phyloP scores from a whole-genome alignment of 1,140 invertebrate species.

The Physella acuta region DNA sequence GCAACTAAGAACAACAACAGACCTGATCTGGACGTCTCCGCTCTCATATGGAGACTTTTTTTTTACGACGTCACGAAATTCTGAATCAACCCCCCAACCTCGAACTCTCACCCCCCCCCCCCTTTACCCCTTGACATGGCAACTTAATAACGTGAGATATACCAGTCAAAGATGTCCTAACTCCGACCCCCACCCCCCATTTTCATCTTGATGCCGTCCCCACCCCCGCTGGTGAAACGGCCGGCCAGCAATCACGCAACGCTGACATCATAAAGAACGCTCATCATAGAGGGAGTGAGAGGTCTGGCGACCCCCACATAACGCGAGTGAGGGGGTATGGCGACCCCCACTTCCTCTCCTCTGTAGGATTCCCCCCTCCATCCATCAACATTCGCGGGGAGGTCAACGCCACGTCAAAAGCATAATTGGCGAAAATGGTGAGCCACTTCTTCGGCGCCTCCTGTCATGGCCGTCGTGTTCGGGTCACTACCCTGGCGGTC shows the following conservation, averaged over 20 bases:
- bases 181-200: background rate
- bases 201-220: background rate
- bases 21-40: too few relatives aligned
- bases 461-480: slow-evolving; percentile 15
- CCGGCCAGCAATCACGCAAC: slow-evolving; percentile 7
- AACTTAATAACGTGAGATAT: too few relatives aligned
- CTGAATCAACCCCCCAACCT: too few relatives aligned
- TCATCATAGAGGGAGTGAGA: background rate
- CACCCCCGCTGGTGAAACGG: background rate
- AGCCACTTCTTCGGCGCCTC: slow-evolving; percentile 23
- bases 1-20: too few relatives aligned
- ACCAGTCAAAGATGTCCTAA: too few relatives aligned
- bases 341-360: background rate
- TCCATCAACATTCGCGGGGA: background rate
- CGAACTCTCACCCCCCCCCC: too few relatives aligned
- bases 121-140: too few relatives aligned
- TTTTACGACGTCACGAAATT: too few relatives aligned
- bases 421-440: slow-evolving; percentile 23
- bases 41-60: too few relatives aligned
- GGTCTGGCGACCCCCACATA: too few relatives aligned
- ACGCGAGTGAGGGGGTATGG: background rate
- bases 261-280: slow-evolving; percentile 19
- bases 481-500: slow-evolving; percentile 1
- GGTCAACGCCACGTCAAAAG: slow-evolving; percentile 19
- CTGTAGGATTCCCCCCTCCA: background rate